These are phyloP conservation scores for Leptopilina syphax DNA, from an alignment of 2,888 invertebrate genomes.

Conservation along the genomic window DNA sequence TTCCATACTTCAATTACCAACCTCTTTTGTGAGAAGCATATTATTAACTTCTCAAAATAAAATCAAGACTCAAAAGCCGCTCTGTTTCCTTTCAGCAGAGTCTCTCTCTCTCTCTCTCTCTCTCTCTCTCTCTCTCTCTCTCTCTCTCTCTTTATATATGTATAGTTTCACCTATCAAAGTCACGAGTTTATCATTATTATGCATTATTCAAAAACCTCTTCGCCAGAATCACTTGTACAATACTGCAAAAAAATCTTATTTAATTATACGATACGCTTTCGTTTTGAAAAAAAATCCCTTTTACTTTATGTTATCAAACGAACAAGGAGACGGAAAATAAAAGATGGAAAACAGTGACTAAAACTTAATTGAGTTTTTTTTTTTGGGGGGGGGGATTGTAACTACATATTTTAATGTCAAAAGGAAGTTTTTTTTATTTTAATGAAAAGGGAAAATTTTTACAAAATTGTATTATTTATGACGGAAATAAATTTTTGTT, in stretches of 20 bases:
- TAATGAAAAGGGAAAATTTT: too few species aligned
- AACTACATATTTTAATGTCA: too few species aligned
- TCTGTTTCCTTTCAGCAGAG: not conserved
- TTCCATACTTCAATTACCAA: constrained; percentile 24
- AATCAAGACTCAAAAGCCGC: constrained; percentile 10
- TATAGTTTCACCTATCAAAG: not conserved
- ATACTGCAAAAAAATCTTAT: not conserved
- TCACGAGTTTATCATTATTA: constrained; percentile 17
- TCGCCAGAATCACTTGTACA: not conserved
- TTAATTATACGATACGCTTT: not conserved
- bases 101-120: too few species aligned
- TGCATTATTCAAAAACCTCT: constrained; percentile 12
- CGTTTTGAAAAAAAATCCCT: not conserved
- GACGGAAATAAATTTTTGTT: too few species aligned
- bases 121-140: not conserved
- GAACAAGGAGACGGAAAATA: too few species aligned
- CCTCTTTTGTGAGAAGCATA: constrained; percentile 13
- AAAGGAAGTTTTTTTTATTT: too few species aligned
- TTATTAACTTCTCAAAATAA: constrained; percentile 15
- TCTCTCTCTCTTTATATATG: not conserved
- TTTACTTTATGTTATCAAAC: too few species aligned
- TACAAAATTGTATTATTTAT: too few species aligned
- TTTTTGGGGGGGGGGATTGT: too few species aligned
- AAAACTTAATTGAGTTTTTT: too few species aligned
- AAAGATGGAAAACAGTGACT: too few species aligned